Evolutionary conservation across 2,113 vertebrate species (phyloP).

Genomic region (Calyptomena viridis): DNA sequence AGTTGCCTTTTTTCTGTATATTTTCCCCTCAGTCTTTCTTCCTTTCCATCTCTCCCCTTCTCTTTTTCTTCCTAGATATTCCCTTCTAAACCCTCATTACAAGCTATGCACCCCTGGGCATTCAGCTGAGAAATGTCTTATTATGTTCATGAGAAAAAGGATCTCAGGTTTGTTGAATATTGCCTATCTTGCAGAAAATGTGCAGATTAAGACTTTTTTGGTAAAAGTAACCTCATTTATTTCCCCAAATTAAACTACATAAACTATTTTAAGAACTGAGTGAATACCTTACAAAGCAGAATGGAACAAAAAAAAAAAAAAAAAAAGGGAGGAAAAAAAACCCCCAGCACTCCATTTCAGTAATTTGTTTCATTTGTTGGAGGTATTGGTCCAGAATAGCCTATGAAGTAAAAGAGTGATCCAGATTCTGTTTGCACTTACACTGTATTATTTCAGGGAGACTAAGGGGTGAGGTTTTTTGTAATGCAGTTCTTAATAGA

Average conservation of each 20-base stretch:
- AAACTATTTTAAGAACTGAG: conserved; percentile 49
- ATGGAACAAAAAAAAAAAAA: background rate
- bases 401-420: background rate
- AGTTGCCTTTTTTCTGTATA: background rate
- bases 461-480: background rate
- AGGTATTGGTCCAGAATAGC: background rate
- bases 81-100: conserved; percentile 22
- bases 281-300: background rate
- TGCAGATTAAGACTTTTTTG: conserved; percentile 45
- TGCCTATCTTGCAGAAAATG: conserved; percentile 55
- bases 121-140: conserved; percentile 43
- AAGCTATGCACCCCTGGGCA: conserved; percentile 3
- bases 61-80: background rate
- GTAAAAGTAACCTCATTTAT: conserved; percentile 44
- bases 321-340: background rate
- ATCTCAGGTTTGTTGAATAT: conserved; percentile 27
- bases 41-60: background rate
- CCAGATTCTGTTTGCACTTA: background rate
- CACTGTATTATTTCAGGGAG: background rate
- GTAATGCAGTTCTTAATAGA: background rate
- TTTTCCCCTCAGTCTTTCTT: background rate
- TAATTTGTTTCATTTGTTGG: background rate
- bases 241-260: conserved; percentile 24
- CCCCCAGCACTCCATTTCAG: background rate
- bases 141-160: conserved; percentile 29